phyloP scores from a whole-genome alignment of 2,888 invertebrate genomes.

The Ornithoptera priamus region DNA sequence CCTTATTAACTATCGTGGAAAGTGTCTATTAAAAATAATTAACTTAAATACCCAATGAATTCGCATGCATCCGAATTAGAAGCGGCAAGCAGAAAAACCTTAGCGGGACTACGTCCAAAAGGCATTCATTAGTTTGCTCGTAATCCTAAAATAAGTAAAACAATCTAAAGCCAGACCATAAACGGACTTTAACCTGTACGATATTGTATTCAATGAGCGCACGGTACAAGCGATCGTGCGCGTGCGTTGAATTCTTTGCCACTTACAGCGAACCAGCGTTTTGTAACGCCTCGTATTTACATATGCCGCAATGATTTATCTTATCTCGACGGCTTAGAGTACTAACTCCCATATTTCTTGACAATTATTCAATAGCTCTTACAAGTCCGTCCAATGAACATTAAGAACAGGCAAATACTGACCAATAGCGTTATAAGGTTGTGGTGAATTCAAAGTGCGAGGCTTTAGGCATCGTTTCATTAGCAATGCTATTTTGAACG shows the following conservation, averaged over 20 bases:
- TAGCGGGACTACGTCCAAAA: not conserved
- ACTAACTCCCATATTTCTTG: conserved; percentile 29
- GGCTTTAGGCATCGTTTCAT: conserved; percentile 32
- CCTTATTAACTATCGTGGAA: too few relatives aligned
- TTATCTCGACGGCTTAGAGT: conserved; percentile 43
- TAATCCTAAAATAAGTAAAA: conserved; percentile 59
- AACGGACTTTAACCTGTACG: conserved; percentile 52
- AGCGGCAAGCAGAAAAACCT: not conserved
- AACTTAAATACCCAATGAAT: not conserved
- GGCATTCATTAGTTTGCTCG: conserved; percentile 27
- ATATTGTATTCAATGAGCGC: conserved; percentile 59
- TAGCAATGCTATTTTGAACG: conserved; percentile 39
- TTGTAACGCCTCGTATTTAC: conserved; percentile 42
- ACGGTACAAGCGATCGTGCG: conserved; percentile 57
- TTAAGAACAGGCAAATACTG: conserved; percentile 39
- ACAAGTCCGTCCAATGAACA: conserved; percentile 44
- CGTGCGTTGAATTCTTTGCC: conserved; percentile 62
- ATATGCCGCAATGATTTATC: conserved; percentile 36
- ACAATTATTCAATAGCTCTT: conserved; percentile 23
- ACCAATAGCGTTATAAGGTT: conserved; percentile 43
- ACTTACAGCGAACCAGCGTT: conserved; percentile 49
- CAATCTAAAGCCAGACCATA: conserved; percentile 64
- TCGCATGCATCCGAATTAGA: not conserved
- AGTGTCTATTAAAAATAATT: not conserved
- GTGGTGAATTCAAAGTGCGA: conserved; percentile 24